A percentile compares a stretch with the other conserved stretches of the same genome.
phyloP scores from a whole-genome alignment of 2,113 vertebrate species.

The Rhea americana region DNA sequence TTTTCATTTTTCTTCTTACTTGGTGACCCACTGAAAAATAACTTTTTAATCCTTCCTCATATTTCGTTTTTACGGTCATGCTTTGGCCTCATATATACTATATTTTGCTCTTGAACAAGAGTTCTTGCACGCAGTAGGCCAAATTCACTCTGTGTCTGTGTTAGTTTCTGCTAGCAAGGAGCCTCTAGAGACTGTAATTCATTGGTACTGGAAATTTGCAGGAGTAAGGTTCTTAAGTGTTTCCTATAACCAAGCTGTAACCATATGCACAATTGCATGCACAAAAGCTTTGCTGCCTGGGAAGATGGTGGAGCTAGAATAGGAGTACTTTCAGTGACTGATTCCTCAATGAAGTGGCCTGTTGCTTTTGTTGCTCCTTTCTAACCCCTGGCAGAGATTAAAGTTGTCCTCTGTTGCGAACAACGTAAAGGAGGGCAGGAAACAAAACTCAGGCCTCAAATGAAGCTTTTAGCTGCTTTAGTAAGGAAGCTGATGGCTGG shows the following conservation, averaged over 20 bases:
- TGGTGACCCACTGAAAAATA: neutral
- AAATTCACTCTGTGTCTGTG: neutral
- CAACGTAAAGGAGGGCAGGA: neutral
- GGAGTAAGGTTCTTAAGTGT: neutral
- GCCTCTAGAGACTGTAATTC: neutral
- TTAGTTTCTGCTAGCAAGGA: neutral
- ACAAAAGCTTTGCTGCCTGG: neutral
- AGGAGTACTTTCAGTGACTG: neutral
- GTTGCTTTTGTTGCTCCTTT: neutral
- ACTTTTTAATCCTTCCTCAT: neutral
- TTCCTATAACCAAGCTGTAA: neutral
- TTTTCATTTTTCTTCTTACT: neutral
- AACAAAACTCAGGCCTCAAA: too few relatives aligned
- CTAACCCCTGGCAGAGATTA: neutral
- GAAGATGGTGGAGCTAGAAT: neutral
- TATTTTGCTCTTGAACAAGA: neutral
- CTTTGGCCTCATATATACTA: neutral
- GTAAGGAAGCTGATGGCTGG: neutral
- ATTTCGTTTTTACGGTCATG: neutral
- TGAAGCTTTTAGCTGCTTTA: neutral
- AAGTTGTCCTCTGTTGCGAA: neutral
- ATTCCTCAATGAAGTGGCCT: accelerated
- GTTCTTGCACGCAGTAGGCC: neutral
- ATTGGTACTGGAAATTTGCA: accelerated
- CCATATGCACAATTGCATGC: neutral